These are phyloP conservation scores for Drosophila algonquin DNA, from an alignment of 2,888 invertebrate species.

Conservation along the genomic window DNA sequence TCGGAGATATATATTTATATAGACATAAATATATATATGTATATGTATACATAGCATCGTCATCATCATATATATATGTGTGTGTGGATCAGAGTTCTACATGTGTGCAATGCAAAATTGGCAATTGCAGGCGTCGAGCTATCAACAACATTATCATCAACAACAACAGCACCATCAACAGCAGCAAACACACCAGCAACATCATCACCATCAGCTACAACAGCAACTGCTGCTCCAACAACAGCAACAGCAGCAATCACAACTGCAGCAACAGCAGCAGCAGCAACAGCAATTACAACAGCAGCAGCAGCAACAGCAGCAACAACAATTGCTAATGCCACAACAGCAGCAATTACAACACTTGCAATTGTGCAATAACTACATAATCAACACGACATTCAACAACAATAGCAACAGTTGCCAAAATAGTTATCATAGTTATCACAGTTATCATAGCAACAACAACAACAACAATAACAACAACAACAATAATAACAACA, in stretches of 20 bases:
- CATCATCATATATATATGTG: slow-evolving; percentile 30
- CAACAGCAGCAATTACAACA: slow-evolving; percentile 34
- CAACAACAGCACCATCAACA: slow-evolving; percentile 45
- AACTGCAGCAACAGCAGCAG: slow-evolving; percentile 46
- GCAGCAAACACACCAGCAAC: slow-evolving; percentile 28
- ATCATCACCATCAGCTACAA: slow-evolving; percentile 24
- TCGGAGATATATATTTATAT: slow-evolving; percentile 20
- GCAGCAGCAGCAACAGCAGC: slow-evolving; percentile 63
- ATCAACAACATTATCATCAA: slow-evolving; percentile 64
- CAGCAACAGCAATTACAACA: slow-evolving; percentile 54
- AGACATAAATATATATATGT: slow-evolving; percentile 6
- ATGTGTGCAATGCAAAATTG: slow-evolving; percentile 82
- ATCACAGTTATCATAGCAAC: slow-evolving; percentile 31
- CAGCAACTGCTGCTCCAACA: slow-evolving; percentile 39
- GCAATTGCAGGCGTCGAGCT: slow-evolving; percentile 77
- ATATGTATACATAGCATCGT: slow-evolving; percentile 20
- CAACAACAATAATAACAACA: slow-evolving; percentile 9
- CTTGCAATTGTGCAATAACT: slow-evolving; percentile 42
- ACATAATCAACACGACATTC: slow-evolving; percentile 45
- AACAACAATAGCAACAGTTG: slow-evolving; percentile 56
- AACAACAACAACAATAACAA: slow-evolving; percentile 29
- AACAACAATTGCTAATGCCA: slow-evolving; percentile 40
- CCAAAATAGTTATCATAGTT: slow-evolving; percentile 39
- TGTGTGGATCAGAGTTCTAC: slow-evolving; percentile 34
- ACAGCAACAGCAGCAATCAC: slow-evolving; percentile 38